Percentiles rank a stretch among this genome's conserved stretches.
phyloP scores from a whole-genome alignment of 2,797 vertebrate genomes.

The Nyctibius grandis region DNA sequence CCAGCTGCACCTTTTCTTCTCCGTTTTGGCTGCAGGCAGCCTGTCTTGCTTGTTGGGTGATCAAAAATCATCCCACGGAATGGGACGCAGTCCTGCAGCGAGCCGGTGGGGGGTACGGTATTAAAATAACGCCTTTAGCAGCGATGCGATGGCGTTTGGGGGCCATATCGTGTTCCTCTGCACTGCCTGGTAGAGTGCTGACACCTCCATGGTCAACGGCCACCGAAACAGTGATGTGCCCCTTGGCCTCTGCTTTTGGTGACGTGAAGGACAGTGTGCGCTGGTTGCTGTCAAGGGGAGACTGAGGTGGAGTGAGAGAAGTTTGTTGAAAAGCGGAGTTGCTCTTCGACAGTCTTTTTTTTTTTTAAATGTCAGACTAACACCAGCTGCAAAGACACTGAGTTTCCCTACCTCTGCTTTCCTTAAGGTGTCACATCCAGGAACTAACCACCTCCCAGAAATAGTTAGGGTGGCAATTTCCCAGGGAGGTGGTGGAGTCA shows the following conservation, averaged over 20 bases:
- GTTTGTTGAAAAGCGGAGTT: not conserved
- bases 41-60: not conserved
- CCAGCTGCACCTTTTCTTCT: not conserved
- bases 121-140: not conserved
- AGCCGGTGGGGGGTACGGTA: not conserved
- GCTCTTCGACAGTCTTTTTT: not conserved
- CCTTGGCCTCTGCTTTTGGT: not conserved
- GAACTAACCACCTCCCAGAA: not conserved
- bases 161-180: fast-evolving
- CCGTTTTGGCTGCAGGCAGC: not conserved
- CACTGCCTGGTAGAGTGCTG: fast-evolving
- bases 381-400: not conserved
- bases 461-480: fast-evolving
- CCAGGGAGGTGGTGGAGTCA: no score
- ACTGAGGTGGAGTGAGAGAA: fast-evolving
- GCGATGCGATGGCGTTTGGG: fast-evolving
- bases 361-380: not conserved
- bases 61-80: not conserved
- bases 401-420: not conserved
- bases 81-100: not conserved
- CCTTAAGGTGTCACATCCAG: not conserved
- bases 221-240: fast-evolving
- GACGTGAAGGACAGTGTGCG: not conserved
- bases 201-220: fast-evolving
- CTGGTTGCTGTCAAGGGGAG: not conserved